Evolutionary conservation across 2,797 vertebrate genomes (phyloP).

Genomic region (Salmo trutta): DNA sequence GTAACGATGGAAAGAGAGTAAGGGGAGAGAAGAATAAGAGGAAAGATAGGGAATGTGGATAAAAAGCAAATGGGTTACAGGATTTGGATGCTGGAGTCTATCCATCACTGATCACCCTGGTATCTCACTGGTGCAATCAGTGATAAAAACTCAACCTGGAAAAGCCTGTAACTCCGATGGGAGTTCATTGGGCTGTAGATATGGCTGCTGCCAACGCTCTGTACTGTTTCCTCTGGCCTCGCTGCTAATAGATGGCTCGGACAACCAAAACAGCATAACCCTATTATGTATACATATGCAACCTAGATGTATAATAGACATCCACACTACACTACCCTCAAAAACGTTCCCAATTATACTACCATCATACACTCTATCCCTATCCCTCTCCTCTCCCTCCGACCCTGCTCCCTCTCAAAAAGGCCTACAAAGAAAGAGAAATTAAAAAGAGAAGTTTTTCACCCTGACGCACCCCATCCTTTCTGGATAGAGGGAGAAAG

Average conservation of each 20-base stretch:
- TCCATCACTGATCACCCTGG: constrained; percentile 54
- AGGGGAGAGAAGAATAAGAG: no score
- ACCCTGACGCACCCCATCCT: constrained; percentile 22
- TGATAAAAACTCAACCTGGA: constrained; percentile 68
- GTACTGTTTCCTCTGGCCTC: background rate
- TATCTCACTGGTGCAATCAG: constrained; percentile 67
- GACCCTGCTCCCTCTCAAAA: constrained; percentile 50
- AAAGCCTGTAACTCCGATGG: constrained; percentile 59
- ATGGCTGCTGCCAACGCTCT: constrained; percentile 9
- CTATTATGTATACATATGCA: constrained; percentile 3
- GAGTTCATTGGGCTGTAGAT: constrained; percentile 57
- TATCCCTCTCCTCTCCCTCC: constrained; percentile 31
- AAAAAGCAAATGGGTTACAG: constrained; percentile 53
- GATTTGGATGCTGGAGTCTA: constrained; percentile 63
- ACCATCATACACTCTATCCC: constrained; percentile 45
- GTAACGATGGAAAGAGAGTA: constrained; percentile 43
- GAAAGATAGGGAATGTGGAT: background rate
- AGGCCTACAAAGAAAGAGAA: constrained; percentile 70
- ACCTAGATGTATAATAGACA: constrained; percentile 40
- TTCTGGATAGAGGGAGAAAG: constrained; percentile 40
- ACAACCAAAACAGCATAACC: background rate
- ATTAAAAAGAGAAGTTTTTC: constrained; percentile 71
- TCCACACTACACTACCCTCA: constrained; percentile 27
- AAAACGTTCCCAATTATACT: constrained; percentile 55
- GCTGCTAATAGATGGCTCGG: background rate